A percentile compares a stretch with the other conserved stretches of the same genome.
Evolutionary conservation across 2,888 invertebrate genomes (phyloP).

Genomic region (Agelastica alni): DNA sequence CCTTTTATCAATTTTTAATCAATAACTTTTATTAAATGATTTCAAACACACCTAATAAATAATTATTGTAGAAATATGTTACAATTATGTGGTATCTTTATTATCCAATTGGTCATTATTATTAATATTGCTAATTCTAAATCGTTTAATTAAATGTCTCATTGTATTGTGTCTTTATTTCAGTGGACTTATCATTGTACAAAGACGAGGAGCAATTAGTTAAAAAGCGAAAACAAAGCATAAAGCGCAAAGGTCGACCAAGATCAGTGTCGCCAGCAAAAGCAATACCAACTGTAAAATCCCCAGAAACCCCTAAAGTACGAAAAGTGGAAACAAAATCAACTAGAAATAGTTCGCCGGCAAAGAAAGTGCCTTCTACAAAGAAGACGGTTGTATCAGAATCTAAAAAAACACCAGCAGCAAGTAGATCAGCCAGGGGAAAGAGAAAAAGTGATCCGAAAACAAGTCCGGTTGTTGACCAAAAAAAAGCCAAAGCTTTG

Average conservation of each 20-base stretch:
- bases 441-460: constrained; percentile 40
- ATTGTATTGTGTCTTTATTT: constrained; percentile 46
- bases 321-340: constrained; percentile 42
- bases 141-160: not conserved
- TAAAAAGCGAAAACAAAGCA: constrained; percentile 51
- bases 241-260: constrained; percentile 49
- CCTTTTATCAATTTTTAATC: not conserved
- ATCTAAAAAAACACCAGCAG: constrained; percentile 25
- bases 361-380: constrained; percentile 19
- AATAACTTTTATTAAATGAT: not conserved
- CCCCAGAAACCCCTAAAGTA: constrained; percentile 46
- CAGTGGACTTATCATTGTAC: constrained; percentile 83
- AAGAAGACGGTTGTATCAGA: constrained; percentile 23
- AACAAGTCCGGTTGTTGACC: constrained; percentile 52
- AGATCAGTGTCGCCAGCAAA: constrained; percentile 26
- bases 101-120: no score
- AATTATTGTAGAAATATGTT: no score
- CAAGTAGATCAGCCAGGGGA: constrained; percentile 47
- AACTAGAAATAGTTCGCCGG: constrained; percentile 25
- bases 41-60: no score
- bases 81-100: no score
- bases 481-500: constrained; percentile 54
- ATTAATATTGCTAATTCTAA: not conserved
- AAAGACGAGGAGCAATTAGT: constrained; percentile 79
- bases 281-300: constrained; percentile 35